These are phyloP conservation scores for Neoitamus cyanurus DNA, from an alignment of 2,888 invertebrate genomes.

Conservation along the genomic window DNA sequence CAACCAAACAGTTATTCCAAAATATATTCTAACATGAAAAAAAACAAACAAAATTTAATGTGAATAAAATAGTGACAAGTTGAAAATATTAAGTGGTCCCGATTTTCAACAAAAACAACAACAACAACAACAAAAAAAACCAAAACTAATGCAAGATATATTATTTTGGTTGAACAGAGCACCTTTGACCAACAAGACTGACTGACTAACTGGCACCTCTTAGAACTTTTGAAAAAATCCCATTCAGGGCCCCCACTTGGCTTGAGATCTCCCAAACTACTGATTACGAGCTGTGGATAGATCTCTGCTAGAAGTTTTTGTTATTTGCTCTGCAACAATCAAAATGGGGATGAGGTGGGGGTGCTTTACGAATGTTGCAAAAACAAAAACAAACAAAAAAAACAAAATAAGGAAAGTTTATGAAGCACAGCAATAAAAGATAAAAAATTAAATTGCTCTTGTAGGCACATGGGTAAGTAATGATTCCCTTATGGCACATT, in stretches of 20 bases:
- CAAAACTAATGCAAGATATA: no score
- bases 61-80: no score
- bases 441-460: no score
- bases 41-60: no score
- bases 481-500: neutral
- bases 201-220: neutral
- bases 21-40: neutral
- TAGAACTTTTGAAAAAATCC: neutral
- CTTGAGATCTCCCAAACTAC: constrained; percentile 50
- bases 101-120: no score
- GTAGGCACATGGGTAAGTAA: neutral
- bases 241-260: constrained; percentile 45
- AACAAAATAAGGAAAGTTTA: no score
- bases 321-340: neutral
- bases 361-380: neutral
- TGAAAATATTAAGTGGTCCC: no score
- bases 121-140: no score
- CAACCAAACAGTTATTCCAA: neutral
- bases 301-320: constrained; percentile 38
- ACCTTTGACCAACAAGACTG: neutral
- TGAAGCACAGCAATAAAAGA: no score
- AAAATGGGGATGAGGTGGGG: neutral
- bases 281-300: constrained; percentile 46
- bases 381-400: neutral
- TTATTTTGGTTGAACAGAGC: neutral